These are phyloP conservation scores for Vireo griseus DNA, from an alignment of 2,797 vertebrate species.

Conservation along the genomic window DNA sequence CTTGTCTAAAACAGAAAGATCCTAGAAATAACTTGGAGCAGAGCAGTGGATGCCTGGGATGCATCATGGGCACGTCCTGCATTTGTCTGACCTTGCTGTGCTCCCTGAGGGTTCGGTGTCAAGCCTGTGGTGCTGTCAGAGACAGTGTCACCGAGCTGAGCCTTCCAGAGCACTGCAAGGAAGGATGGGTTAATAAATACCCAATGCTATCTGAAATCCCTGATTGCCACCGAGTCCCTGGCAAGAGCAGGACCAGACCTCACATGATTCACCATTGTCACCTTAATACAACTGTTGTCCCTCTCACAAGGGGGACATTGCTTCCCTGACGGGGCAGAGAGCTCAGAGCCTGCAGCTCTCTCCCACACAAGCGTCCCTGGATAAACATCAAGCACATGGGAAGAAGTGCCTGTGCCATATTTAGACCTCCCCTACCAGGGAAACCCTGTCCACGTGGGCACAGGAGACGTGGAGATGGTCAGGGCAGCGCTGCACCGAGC, in stretches of 20 bases:
- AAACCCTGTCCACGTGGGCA: background rate
- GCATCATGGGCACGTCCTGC: background rate
- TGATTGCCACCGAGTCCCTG: fast-evolving
- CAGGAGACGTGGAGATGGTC: background rate
- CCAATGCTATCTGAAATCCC: background rate
- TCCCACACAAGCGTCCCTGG: fast-evolving
- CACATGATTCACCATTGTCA: background rate
- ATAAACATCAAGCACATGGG: background rate
- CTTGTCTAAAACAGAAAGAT: background rate
- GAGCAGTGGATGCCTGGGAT: background rate
- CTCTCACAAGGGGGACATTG: fast-evolving
- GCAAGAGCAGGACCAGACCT: background rate
- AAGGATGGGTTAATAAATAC: background rate
- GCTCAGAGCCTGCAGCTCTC: background rate
- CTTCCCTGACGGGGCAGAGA: background rate
- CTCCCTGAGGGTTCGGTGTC: fast-evolving
- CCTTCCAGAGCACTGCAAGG: too few species aligned
- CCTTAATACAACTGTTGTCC: background rate
- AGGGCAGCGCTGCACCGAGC: fast-evolving
- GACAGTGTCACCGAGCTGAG: fast-evolving
- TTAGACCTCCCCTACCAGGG: background rate
- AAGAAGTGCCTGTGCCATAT: background rate
- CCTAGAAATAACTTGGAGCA: background rate
- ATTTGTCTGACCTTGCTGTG: background rate
- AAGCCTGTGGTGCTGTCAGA: background rate